Conservation (phyloP, 2,888 invertebrate genomes). For the Dyspetes luteomarginatus region DNA sequence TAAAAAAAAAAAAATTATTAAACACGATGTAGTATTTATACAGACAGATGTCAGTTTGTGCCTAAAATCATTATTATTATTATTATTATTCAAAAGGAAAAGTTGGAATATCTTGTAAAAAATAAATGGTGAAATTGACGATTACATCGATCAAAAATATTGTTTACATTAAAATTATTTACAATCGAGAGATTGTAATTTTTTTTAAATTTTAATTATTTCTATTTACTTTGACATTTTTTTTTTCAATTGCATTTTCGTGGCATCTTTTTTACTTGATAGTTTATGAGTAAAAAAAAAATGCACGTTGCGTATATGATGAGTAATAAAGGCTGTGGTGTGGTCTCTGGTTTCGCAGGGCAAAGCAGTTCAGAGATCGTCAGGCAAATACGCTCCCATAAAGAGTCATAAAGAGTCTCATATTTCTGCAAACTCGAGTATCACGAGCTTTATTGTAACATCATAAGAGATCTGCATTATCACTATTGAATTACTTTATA, state of each 20-base stretch:
- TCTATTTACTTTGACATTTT: no score
- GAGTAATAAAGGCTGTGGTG: slow-evolving; percentile 1
- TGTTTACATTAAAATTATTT: not conserved
- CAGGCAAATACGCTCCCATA: not conserved
- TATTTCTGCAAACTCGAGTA: slow-evolving; percentile 42
- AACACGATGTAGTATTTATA: no score
- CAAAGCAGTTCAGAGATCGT: slow-evolving; percentile 19
- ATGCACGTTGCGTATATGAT: not conserved
- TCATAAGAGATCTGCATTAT: not conserved
- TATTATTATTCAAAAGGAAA: not conserved
- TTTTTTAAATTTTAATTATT: no score
- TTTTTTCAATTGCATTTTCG: not conserved
- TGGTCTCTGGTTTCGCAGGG: slow-evolving; percentile 24
- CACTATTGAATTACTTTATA: not conserved
- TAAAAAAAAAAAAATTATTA: slow-evolving; percentile 6
- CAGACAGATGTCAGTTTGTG: no score
- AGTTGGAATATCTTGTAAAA: no score
- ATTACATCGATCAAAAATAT: not conserved
- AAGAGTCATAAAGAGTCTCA: not conserved
- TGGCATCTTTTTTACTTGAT: slow-evolving; percentile 35
- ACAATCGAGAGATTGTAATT: not conserved
- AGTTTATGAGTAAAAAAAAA: not conserved
- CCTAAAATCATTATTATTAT: no score
- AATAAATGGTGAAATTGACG: not conserved
- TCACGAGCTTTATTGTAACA: not conserved